A percentile compares a stretch with the other conserved stretches of the same genome.
These are phyloP conservation scores for Agonopterix subpropinquella DNA, from an alignment of 2,888 invertebrate species.

Conservation along the genomic window DNA sequence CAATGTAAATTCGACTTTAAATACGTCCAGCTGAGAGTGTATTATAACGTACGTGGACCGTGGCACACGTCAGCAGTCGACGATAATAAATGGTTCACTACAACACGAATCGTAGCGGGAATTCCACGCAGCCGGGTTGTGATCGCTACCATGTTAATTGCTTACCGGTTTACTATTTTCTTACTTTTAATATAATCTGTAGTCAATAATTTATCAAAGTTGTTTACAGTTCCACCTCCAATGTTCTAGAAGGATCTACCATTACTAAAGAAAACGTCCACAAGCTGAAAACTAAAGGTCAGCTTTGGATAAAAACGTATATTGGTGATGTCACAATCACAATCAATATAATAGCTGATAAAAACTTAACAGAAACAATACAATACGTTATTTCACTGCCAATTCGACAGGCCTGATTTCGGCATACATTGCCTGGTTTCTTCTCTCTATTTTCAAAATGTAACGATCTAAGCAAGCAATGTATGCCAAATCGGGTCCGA, in stretches of 20 bases:
- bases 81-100: conserved; percentile 71
- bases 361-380: too few relatives aligned
- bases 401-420: too few relatives aligned
- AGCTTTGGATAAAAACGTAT: not conserved
- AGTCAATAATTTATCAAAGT: conserved; percentile 31
- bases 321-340: too few relatives aligned
- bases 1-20: conserved; percentile 55
- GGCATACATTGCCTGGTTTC: too few relatives aligned
- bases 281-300: conserved; percentile 7
- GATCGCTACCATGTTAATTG: conserved; percentile 65
- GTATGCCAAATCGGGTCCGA: too few relatives aligned
- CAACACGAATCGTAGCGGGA: conserved; percentile 68
- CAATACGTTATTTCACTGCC: too few relatives aligned
- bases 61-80: conserved; percentile 58
- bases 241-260: conserved; percentile 10
- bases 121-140: conserved; percentile 70
- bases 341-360: too few relatives aligned
- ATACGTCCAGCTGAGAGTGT: conserved; percentile 27
- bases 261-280: conserved; percentile 7
- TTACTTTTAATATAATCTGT: conserved; percentile 31
- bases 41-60: conserved; percentile 31
- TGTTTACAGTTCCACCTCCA: conserved; percentile 36
- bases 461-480: too few relatives aligned
- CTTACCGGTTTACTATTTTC: conserved; percentile 46
- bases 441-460: too few relatives aligned